Base-by-base conservation (phyloP, 64 coral and sea anemone species). In the Dendrophyllia cribrosa region DNA sequence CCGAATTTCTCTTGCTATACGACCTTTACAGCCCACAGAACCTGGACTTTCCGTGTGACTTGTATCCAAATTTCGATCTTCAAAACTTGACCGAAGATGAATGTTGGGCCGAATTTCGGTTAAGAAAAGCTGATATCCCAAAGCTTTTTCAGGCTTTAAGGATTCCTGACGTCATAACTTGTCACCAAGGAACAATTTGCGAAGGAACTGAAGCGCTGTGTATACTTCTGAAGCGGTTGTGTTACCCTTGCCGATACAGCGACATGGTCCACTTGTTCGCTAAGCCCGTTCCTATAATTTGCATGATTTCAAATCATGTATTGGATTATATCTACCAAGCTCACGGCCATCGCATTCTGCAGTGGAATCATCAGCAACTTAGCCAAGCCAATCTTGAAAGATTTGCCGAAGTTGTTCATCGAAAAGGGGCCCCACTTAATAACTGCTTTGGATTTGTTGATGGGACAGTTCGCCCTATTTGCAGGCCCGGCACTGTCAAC, bases 1-100 rank as follows among this genome's bases (percentile, higher is more conserved):
- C n/a, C n/a, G n/a, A n/a, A n/a, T 89, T 89, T 89, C 70, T 89
- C 60, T 78, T 89, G 25, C 51, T 89, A 47, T 77, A 89, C 87
- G 51, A 75, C 51, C 48, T 73, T 46, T 89, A 89, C 72, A 75
- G 13, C 48, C 76, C 76, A 81, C 74, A 72, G 82, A 91, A 91
- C 62, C 56, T 77, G 75, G 68, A 81, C 64, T 91, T 91, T 44
- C 76, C 77, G 53, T 73, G 77, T 77, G 46, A 82, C 6, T 78
- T 65, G 20, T 89, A 89, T 64, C 73, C 72, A 20, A 13, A 65
- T 63, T 89, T 89, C 59, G 74, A 89, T 62, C 88, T 89, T 53
- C 12, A 89, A 45, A 74, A 79, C 50, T 52, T 92, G 90, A 73
- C 83, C 53, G 78, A 72, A 51, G 80, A 8, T 23, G 79, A 85